Evolutionary conservation across 1,140 invertebrate species (phyloP).

Genomic region (Lepidurus apus): DNA sequence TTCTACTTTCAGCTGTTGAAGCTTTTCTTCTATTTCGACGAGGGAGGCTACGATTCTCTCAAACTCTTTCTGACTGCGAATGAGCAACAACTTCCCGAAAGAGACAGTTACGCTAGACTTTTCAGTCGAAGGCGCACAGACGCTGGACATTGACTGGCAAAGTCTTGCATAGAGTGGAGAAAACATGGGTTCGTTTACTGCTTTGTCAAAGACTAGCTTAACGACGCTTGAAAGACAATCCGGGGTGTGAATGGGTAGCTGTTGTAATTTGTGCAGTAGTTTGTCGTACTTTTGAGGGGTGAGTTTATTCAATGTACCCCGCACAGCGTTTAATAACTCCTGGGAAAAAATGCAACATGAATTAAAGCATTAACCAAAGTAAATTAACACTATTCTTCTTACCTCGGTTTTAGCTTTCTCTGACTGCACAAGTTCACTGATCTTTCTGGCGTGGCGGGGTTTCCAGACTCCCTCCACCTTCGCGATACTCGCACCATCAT

Average conservation of each 20-base stretch:
- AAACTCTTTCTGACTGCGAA: slow-evolving; percentile 80
- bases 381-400: slow-evolving; percentile 34
- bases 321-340: slow-evolving; percentile 72
- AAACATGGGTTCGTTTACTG: slow-evolving; percentile 88
- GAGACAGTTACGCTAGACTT: slow-evolving; percentile 47
- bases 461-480: slow-evolving; percentile 85
- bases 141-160: slow-evolving; percentile 59
- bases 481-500: too few species aligned
- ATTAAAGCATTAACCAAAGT: neutral
- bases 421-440: slow-evolving; percentile 46
- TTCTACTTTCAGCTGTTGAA: slow-evolving; percentile 59
- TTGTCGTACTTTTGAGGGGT: slow-evolving; percentile 88
- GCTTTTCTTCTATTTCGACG: slow-evolving; percentile 49
- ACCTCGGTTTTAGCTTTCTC: slow-evolving; percentile 61
- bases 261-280: slow-evolving; percentile 67
- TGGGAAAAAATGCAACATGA: slow-evolving; percentile 43
- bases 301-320: slow-evolving; percentile 87
- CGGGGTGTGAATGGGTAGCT: slow-evolving; percentile 71
- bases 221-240: slow-evolving; percentile 76
- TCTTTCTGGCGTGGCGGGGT: slow-evolving; percentile 52
- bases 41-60: slow-evolving; percentile 65
- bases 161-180: slow-evolving; percentile 83
- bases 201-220: slow-evolving; percentile 89
- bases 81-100: slow-evolving; percentile 75
- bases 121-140: slow-evolving; percentile 50